A percentile compares a stretch with the other conserved stretches of the same genome.
Conservation (phyloP, 2,113 vertebrate species). For the Pyxicephalus adspersus region DNA sequence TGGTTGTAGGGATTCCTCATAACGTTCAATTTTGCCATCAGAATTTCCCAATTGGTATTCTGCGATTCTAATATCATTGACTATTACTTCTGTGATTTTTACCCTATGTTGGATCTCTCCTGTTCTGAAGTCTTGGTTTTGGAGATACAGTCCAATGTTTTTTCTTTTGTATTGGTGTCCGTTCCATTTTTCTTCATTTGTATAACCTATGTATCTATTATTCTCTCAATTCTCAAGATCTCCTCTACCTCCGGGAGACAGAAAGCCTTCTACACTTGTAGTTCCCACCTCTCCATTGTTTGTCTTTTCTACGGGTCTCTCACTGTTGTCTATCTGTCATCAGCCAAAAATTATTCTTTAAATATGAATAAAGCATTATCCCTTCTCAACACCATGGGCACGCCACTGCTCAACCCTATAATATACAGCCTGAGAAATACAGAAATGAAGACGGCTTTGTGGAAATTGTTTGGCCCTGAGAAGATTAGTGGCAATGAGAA, state of each 20-base stretch:
- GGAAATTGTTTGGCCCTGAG: too few species aligned
- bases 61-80: slow-evolving; percentile 26
- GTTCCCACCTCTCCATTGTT: slow-evolving; percentile 17
- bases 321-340: background rate
- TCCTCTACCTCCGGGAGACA: background rate
- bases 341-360: background rate
- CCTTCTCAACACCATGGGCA: background rate
- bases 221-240: background rate
- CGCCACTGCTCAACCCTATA: slow-evolving; percentile 59
- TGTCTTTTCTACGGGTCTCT: slow-evolving; percentile 11
- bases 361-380: background rate
- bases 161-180: slow-evolving; percentile 36
- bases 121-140: too few species aligned
- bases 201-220: background rate
- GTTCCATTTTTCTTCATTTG: slow-evolving; percentile 21
- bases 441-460: slow-evolving; percentile 59
- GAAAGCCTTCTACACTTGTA: slow-evolving; percentile 43
- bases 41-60: background rate
- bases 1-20: background rate
- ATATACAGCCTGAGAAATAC: slow-evolving; percentile 64
- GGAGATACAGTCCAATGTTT: too few species aligned
- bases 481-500: too few species aligned
- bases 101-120: slow-evolving; percentile 46
- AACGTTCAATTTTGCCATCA: background rate
- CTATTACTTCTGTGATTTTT: slow-evolving; percentile 45